A percentile compares a stretch with the other conserved stretches of the same genome.
Evolutionary conservation across 2,113 vertebrate genomes (phyloP).

Genomic region (Verasper variegatus): DNA sequence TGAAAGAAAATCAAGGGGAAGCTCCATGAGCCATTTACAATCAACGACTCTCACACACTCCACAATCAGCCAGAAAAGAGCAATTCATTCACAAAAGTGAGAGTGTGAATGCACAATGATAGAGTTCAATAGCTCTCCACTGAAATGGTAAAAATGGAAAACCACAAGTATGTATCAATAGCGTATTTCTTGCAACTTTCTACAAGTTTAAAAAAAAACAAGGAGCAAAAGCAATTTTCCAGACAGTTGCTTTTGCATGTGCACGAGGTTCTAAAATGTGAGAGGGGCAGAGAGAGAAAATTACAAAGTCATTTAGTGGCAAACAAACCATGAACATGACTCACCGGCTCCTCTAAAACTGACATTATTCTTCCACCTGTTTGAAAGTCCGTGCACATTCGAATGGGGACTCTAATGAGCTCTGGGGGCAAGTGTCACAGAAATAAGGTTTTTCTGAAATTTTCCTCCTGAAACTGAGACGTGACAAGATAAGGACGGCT

Average conservation of each 20-base stretch:
- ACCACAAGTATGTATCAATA: constrained; percentile 10
- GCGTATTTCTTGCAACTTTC: neutral
- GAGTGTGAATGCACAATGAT: constrained; percentile 13
- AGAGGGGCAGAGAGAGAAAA: constrained; percentile 42
- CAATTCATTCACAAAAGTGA: constrained; percentile 12
- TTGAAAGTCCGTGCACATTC: neutral
- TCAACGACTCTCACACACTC: constrained; percentile 11
- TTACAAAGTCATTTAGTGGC: constrained; percentile 24
- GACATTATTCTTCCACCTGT: neutral
- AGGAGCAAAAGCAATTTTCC: constrained; percentile 1
- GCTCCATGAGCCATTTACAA: neutral
- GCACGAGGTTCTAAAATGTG: constrained; percentile 22
- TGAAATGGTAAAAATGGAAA: constrained; percentile 33
- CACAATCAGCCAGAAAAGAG: constrained; percentile 20
- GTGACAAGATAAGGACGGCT: constrained; percentile 24
- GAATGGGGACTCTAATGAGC: constrained; percentile 22
- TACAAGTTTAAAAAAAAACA: neutral
- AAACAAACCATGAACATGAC: constrained; percentile 16
- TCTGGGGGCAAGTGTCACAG: constrained; percentile 28
- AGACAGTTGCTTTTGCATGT: constrained; percentile 36
- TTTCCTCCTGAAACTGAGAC: constrained; percentile 4
- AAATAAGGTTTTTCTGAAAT: constrained; percentile 12
- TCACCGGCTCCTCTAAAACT: constrained; percentile 21
- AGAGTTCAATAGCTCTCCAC: constrained; percentile 52
- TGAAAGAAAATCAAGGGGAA: neutral